Percentiles rank a stretch among this genome's conserved stretches.
phyloP scores from a whole-genome alignment of 2,113 vertebrate genomes.

The Marmota monax region DNA sequence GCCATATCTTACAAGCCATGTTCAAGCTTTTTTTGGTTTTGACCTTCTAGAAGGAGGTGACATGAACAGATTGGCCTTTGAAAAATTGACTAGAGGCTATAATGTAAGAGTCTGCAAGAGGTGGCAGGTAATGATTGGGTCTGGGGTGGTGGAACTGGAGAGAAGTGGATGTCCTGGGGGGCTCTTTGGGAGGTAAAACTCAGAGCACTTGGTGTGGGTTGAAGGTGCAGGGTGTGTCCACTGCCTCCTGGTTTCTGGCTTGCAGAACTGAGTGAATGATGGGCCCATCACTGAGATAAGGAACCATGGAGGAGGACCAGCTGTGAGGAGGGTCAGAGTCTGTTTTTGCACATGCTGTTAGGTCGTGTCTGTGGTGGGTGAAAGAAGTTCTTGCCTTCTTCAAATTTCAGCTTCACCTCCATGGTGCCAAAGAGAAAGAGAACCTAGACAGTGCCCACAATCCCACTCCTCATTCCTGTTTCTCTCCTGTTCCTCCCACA shows the following conservation, averaged over 20 bases:
- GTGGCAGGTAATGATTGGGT: fast-evolving
- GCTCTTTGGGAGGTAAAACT: not conserved
- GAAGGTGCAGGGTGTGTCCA: not conserved
- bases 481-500: not conserved
- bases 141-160: no score
- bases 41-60: not conserved
- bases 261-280: not conserved
- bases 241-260: not conserved
- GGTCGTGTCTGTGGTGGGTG: not conserved
- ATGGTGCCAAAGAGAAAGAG: fast-evolving
- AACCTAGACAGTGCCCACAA: not conserved
- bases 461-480: not conserved
- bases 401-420: not conserved
- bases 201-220: not conserved
- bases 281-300: not conserved
- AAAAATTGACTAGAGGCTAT: not conserved
- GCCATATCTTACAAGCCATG: not conserved
- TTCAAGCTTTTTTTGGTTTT: constrained; percentile 2
- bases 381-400: not conserved
- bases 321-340: not conserved
- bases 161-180: not conserved
- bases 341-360: not conserved
- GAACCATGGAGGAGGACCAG: not conserved
- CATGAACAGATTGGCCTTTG: not conserved
- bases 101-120: not conserved